Conservation (phyloP, 2,113 vertebrate species). For the Coregonus clupeaformis region DNA sequence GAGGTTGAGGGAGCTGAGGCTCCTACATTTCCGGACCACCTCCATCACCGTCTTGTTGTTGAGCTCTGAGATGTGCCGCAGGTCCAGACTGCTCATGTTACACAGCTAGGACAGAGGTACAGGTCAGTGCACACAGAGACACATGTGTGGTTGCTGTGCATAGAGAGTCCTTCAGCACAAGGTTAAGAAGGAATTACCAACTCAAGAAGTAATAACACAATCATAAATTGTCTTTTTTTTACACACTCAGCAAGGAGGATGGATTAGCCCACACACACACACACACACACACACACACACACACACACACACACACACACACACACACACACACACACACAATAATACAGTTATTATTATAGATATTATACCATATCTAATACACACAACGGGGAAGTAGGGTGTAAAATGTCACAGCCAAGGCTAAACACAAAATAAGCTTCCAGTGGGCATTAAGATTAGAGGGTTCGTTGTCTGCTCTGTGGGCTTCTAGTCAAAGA, state of each 20-base stretch:
- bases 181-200: neutral
- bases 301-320: slow-evolving; percentile 10
- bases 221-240: slow-evolving; percentile 17
- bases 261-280: slow-evolving; percentile 7
- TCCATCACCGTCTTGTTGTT: slow-evolving; percentile 99
- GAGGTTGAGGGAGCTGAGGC: slow-evolving; percentile 95
- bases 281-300: slow-evolving; percentile 30
- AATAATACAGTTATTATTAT: slow-evolving; percentile 53
- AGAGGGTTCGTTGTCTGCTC: slow-evolving; percentile 51
- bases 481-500: slow-evolving; percentile 63
- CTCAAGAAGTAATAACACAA: neutral
- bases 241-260: neutral
- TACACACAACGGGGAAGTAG: slow-evolving; percentile 40
- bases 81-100: slow-evolving; percentile 90
- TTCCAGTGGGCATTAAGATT: slow-evolving; percentile 62
- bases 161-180: neutral
- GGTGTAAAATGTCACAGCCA: slow-evolving; percentile 66
- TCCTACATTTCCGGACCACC: slow-evolving; percentile 94
- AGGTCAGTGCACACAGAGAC: neutral
- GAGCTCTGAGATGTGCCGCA: slow-evolving; percentile 97
- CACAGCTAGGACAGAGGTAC: slow-evolving; percentile 75
- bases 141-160: neutral
- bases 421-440: slow-evolving; percentile 70
- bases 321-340: slow-evolving; percentile 29
- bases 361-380: slow-evolving; percentile 23